Evolutionary conservation across 2,888 invertebrate species (phyloP).

Genomic region (Xestia xanthographa): DNA sequence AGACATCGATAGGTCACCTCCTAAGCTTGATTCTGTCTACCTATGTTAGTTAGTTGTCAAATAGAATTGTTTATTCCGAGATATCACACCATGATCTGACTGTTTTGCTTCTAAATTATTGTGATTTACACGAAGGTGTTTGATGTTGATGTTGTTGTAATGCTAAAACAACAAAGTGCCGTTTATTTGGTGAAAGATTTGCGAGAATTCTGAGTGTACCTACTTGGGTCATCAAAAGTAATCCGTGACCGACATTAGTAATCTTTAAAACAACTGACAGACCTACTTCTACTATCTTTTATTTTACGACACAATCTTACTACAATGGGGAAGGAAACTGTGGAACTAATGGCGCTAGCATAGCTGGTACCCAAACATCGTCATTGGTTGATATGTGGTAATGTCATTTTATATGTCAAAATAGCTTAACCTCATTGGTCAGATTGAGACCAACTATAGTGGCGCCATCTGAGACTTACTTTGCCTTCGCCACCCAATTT

Average conservation of each 20-base stretch:
- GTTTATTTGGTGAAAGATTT: slow-evolving; percentile 36
- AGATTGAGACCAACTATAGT: no score
- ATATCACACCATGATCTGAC: slow-evolving; percentile 67
- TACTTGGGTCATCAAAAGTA: slow-evolving; percentile 60
- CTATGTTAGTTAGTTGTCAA: slow-evolving; percentile 55
- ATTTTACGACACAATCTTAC: slow-evolving; percentile 35
- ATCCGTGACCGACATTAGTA: slow-evolving; percentile 57
- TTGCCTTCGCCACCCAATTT: no score
- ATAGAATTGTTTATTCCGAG: slow-evolving; percentile 72
- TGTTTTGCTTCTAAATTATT: slow-evolving; percentile 66
- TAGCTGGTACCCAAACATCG: no score
- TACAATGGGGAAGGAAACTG: no score
- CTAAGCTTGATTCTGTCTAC: slow-evolving; percentile 56
- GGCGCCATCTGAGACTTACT: no score
- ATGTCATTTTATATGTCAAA: no score
- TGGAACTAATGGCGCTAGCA: no score
- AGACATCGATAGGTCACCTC: slow-evolving; percentile 62
- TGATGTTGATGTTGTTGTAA: slow-evolving; percentile 52
- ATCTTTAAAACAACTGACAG: slow-evolving; percentile 51
- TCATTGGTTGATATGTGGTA: no score
- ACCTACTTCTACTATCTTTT: slow-evolving; percentile 61
- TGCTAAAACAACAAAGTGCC: slow-evolving; percentile 34
- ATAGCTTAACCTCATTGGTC: no score
- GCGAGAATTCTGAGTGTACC: slow-evolving; percentile 38
- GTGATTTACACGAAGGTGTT: slow-evolving; percentile 65